Evolutionary conservation across 1,140 invertebrate genomes (phyloP).

Genomic region (Antheraea pernyi): DNA sequence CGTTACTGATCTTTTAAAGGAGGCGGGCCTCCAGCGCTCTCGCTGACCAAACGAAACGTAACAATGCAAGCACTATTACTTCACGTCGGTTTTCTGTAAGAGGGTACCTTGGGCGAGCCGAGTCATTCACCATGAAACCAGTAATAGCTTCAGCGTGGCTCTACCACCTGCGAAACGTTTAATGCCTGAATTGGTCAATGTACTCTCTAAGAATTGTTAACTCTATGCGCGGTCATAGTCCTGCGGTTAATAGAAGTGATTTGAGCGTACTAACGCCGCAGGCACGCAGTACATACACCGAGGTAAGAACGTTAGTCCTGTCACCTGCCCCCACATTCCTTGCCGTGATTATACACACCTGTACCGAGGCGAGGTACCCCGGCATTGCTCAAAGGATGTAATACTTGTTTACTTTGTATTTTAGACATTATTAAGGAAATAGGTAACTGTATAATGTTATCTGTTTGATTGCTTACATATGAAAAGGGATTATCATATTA

Average conservation of each 20-base stretch:
- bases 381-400: slow-evolving; percentile 11
- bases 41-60: too few relatives aligned
- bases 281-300: slow-evolving; percentile 25
- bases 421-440: slow-evolving; percentile 3
- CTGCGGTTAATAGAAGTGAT: slow-evolving; percentile 75
- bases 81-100: too few relatives aligned
- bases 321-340: slow-evolving; percentile 72
- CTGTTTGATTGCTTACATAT: not conserved
- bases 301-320: slow-evolving; percentile 55
- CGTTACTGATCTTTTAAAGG: too few relatives aligned
- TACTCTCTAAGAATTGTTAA: slow-evolving; percentile 26
- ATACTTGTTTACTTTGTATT: slow-evolving; percentile 27
- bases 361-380: slow-evolving; percentile 22
- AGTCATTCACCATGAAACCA: too few relatives aligned
- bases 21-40: too few relatives aligned
- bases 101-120: too few relatives aligned
- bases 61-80: too few relatives aligned
- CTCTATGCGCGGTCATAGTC: slow-evolving; percentile 67
- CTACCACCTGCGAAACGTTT: too few relatives aligned
- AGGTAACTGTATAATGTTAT: not conserved
- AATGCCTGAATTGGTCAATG: not conserved
- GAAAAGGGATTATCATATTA: too few relatives aligned
- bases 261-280: slow-evolving; percentile 62
- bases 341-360: slow-evolving; percentile 67
- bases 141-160: too few relatives aligned